Conservation (phyloP, 1,140 invertebrate genomes). For the Drosophila pallidifrons region DNA sequence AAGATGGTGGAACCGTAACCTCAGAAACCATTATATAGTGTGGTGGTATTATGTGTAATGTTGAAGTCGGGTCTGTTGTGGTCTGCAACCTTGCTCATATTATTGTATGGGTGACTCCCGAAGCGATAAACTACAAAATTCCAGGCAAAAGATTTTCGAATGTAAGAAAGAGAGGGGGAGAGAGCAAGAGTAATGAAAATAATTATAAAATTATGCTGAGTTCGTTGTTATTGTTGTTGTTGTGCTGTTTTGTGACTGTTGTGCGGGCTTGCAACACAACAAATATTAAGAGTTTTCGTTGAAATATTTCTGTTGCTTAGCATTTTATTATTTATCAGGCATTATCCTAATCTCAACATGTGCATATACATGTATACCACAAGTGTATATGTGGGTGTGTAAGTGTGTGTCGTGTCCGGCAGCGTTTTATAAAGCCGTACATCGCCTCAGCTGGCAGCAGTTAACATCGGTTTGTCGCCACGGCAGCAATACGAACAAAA, state of each 20-base stretch:
- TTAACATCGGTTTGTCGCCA: constrained; percentile 35
- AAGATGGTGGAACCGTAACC: too few relatives aligned
- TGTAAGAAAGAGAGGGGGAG: background rate
- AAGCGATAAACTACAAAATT: constrained; percentile 14
- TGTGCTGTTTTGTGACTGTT: background rate
- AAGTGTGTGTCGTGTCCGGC: background rate
- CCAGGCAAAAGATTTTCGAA: constrained; percentile 1
- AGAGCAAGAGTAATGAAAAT: constrained; percentile 2
- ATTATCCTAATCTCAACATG: constrained; percentile 44
- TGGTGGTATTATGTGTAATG: background rate
- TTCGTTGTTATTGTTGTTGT: too few relatives aligned
- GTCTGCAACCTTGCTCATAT: background rate
- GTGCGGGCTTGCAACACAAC: background rate
- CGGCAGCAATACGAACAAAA: background rate
- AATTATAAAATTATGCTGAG: background rate
- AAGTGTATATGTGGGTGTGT: background rate
- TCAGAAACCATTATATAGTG: background rate
- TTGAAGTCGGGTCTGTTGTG: background rate
- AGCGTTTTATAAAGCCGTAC: constrained; percentile 38
- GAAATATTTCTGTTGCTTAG: constrained; percentile 26
- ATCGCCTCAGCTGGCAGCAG: constrained; percentile 20
- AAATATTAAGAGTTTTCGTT: constrained; percentile 19
- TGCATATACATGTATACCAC: background rate
- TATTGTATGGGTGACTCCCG: constrained; percentile 16
- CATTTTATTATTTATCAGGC: constrained; percentile 28